phyloP scores from a whole-genome alignment of 2,113 vertebrate genomes.

The Vulpes ferrilata region DNA sequence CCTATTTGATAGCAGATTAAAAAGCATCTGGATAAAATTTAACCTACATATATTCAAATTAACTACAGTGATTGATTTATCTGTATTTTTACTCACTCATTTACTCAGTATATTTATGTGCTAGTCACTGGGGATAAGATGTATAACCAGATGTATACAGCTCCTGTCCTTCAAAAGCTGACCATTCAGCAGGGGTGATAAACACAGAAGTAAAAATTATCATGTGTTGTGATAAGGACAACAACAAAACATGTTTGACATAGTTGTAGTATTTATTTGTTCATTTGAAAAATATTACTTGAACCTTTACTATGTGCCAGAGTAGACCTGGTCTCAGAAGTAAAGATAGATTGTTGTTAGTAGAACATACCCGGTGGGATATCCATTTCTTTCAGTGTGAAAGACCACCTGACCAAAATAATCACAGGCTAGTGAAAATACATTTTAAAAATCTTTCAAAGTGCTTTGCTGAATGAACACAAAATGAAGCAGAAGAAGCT shows the following conservation, averaged over 20 bases:
- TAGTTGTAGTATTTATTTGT: background rate
- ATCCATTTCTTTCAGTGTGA: background rate
- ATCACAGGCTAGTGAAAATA: background rate
- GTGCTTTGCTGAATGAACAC: background rate
- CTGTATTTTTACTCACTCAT: conserved; percentile 17
- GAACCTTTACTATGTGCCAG: background rate
- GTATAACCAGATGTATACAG: conserved; percentile 8
- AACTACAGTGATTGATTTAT: conserved; percentile 64
- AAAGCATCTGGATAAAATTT: conserved; percentile 76
- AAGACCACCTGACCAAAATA: background rate
- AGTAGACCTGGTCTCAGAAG: background rate
- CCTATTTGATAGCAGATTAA: conserved; percentile 68
- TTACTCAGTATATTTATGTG: conserved; percentile 40
- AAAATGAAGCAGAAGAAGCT: background rate
- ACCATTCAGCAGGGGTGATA: background rate
- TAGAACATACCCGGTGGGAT: background rate
- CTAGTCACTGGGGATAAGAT: background rate
- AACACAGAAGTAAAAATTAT: background rate
- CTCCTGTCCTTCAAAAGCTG: conserved; percentile 19
- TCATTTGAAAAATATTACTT: background rate
- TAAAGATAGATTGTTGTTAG: background rate
- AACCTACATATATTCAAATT: conserved; percentile 73
- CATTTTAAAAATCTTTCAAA: background rate
- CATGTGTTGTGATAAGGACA: background rate
- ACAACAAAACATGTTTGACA: background rate